These are phyloP conservation scores for Rhea pennata DNA, from an alignment of 2,113 vertebrate genomes.

Conservation along the genomic window DNA sequence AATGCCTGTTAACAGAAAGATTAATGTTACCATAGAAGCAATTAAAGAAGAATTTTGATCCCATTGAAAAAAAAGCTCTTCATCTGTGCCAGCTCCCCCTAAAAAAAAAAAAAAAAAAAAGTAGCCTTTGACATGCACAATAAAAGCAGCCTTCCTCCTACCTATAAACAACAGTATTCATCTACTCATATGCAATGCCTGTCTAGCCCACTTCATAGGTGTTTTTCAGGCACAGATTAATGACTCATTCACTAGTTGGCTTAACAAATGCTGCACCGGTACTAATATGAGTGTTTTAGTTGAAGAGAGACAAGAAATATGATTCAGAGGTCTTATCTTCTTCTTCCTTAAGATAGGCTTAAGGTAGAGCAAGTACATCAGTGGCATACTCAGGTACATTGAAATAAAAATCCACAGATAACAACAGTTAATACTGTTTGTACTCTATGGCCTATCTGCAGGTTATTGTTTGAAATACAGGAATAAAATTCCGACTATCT, in stretches of 20 bases:
- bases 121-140: background rate
- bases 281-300: background rate
- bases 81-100: background rate
- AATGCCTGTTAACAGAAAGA: conserved; percentile 71
- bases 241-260: background rate
- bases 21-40: conserved; percentile 40
- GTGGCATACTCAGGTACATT: background rate
- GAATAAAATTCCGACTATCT: background rate
- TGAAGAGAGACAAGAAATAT: background rate
- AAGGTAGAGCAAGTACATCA: background rate
- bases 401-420: background rate
- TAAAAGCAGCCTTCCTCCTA: background rate
- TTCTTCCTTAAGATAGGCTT: background rate
- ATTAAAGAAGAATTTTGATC: conserved; percentile 40
- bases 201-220: background rate
- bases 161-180: background rate
- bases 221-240: background rate
- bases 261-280: background rate
- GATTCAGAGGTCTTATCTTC: background rate
- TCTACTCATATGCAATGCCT: background rate
- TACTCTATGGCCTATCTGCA: background rate
- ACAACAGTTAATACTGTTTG: background rate
- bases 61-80: background rate
- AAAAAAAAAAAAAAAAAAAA: background rate
- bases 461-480: background rate